Evolutionary conservation across 2,797 vertebrate genomes (phyloP).

Genomic region (Triplophysa yarkandensis): DNA sequence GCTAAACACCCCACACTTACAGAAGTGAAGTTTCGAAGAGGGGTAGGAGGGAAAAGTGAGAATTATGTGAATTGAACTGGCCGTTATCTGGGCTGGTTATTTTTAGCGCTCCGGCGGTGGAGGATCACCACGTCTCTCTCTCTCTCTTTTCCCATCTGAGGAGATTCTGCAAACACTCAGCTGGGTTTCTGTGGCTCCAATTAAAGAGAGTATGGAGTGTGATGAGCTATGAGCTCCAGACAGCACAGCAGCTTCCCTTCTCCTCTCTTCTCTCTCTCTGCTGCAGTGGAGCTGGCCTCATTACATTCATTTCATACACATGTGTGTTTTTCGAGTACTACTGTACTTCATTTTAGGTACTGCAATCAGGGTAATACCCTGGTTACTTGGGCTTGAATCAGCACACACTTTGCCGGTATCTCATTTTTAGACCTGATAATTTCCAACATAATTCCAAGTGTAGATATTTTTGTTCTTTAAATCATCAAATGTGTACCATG

Average conservation of each 20-base stretch:
- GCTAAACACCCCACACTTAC: background rate
- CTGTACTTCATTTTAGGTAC: background rate
- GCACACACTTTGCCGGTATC: background rate
- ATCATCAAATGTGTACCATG: background rate
- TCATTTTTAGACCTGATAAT: no score
- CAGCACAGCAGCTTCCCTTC: slow-evolving; percentile 17
- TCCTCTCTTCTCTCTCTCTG: background rate
- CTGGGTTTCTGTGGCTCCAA: slow-evolving; percentile 48
- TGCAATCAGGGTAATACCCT: background rate
- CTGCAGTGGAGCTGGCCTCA: slow-evolving; percentile 39
- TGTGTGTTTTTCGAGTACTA: background rate
- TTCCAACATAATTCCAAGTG: background rate
- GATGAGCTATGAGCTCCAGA: slow-evolving; percentile 42
- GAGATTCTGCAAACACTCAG: slow-evolving; percentile 40
- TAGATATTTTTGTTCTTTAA: background rate
- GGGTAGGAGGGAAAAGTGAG: slow-evolving; percentile 22
- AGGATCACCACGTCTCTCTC: slow-evolving; percentile 34
- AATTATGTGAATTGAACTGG: slow-evolving; percentile 41
- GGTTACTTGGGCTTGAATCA: background rate
- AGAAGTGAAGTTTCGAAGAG: slow-evolving; percentile 38
- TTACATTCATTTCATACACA: slow-evolving; percentile 26
- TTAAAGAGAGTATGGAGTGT: slow-evolving; percentile 39
- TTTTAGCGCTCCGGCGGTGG: slow-evolving; percentile 50
- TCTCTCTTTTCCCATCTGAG: slow-evolving; percentile 26
- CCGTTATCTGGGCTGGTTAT: slow-evolving; percentile 54